Conservation (phyloP, 2,888 invertebrate genomes). For the Chrysomela aeneicollis region DNA sequence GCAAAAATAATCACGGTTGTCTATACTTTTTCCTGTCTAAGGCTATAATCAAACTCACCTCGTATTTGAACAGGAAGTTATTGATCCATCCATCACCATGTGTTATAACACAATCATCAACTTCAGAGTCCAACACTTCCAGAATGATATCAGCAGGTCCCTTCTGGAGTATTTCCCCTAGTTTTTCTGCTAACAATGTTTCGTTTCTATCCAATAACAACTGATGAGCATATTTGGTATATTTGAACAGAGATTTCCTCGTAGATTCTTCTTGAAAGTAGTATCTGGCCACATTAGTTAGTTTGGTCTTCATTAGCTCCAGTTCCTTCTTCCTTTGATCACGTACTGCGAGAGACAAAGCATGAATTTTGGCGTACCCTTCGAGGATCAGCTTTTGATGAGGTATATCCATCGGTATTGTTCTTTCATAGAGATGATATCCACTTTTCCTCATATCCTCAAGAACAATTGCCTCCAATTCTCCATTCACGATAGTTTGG, state of each 20-base stretch:
- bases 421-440: conserved; percentile 31
- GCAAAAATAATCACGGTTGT: too few species aligned
- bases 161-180: conserved; percentile 11
- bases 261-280: conserved; percentile 9
- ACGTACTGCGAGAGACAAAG: conserved; percentile 38
- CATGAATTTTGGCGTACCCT: conserved; percentile 39
- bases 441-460: conserved; percentile 36
- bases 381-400: conserved; percentile 32
- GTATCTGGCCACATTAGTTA: conserved; percentile 8
- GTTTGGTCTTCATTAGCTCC: neutral
- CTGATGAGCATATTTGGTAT: conserved; percentile 13
- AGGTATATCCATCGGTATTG: conserved; percentile 26
- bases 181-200: conserved; percentile 8
- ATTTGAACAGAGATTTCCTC: neutral
- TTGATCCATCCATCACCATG: conserved; percentile 29
- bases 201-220: conserved; percentile 24
- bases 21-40: neutral
- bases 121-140: conserved; percentile 10
- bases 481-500: neutral
- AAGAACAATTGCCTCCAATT: conserved; percentile 21
- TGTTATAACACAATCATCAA: conserved; percentile 16
- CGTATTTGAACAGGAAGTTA: conserved; percentile 26
- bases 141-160: conserved; percentile 13
- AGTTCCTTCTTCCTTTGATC: conserved; percentile 27
- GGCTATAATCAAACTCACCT: conserved; percentile 18